Percentiles rank a stretch among this genome's conserved stretches.
phyloP scores from a whole-genome alignment of 2,113 vertebrate genomes.

The Eclectus roratus region DNA sequence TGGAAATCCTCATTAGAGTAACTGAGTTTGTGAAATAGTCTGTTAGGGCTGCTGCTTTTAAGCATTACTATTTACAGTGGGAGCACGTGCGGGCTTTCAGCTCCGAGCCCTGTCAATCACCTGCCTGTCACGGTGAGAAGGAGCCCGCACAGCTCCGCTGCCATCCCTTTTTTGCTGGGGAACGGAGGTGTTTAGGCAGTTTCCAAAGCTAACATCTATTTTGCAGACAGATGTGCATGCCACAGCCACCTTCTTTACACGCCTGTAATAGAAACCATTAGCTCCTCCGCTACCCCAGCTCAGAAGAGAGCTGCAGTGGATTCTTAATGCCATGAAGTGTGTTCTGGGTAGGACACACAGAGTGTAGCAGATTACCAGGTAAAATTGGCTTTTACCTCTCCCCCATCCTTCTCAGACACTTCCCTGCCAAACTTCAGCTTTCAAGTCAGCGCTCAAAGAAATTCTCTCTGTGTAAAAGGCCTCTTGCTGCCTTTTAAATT shows the following conservation, averaged over 20 bases:
- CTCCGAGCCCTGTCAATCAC: constrained; percentile 63
- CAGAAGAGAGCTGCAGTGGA: constrained; percentile 41
- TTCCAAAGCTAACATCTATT: constrained; percentile 38
- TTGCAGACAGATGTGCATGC: constrained; percentile 38
- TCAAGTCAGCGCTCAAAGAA: constrained; percentile 73
- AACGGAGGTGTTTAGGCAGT: constrained; percentile 40
- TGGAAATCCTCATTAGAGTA: constrained; percentile 68
- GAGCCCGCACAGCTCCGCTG: neutral
- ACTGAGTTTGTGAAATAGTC: constrained; percentile 5
- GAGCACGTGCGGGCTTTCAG: constrained; percentile 8
- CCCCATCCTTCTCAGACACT: constrained; percentile 72
- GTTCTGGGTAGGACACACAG: constrained; percentile 67
- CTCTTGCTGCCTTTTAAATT: constrained; percentile 74
- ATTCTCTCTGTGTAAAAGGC: constrained; percentile 71
- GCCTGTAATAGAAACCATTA: constrained; percentile 62
- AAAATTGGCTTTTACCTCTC: constrained; percentile 72
- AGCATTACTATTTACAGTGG: constrained; percentile 59
- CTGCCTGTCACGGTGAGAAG: neutral
- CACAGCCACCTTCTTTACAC: neutral
- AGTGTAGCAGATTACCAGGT: constrained; percentile 77
- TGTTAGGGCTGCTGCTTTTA: constrained; percentile 24
- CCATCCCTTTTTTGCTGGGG: neutral
- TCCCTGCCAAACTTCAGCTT: constrained; percentile 78
- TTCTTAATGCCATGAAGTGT: constrained; percentile 68
- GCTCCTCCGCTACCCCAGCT: constrained; percentile 39